Base-by-base conservation (phyloP, 2,888 invertebrate species). In the Torymus aiolomorphi region DNA sequence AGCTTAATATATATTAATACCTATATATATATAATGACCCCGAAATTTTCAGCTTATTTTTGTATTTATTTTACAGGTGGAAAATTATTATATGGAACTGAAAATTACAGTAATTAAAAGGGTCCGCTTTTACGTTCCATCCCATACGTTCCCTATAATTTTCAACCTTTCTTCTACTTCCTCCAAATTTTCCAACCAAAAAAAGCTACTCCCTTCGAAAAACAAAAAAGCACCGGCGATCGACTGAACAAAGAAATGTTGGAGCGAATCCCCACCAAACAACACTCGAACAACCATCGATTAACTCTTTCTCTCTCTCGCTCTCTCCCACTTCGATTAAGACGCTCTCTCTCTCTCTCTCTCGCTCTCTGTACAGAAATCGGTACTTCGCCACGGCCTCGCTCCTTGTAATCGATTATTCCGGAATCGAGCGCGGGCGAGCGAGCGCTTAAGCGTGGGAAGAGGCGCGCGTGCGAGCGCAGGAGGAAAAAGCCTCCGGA, bases 381-480 rank as follows among this genome's bases (percentile, higher is more conserved):
- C 80, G 62, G 66, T 74, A 72, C 73, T 79, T 71, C 57, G 57
- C 61, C 63, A 70, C 69, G 79, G 79, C 70, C 66, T 61, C 71
- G 49, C 72, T 56, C 62, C 79, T 80, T 56, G 80, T 77, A 80
- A 80, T 82, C 80, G 78, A 80, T 76, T 78, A 78, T 80, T 80
- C 77, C 80, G 73, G 80, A 80, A 76, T 80, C 70, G 74, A 20
- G 56, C 49, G 52, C 49, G 52, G 56, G 57, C 49, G 72, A 59
- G 72, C 59, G 54, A 54, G 24, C 49, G 59, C 59, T 80, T 73
- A 76, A 76, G 76, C 80, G 80, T 80, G 80, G 80, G 80, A 80
- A 80, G 80, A 59, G 14, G 59, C 24, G 52, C 61, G 71, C 31
- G 66, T 49, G 66, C 14, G 3, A 31, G 70, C 16, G 20, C 59